Evolutionary conservation across 2,113 vertebrate genomes (phyloP).

Genomic region (Daboia siamensis): DNA sequence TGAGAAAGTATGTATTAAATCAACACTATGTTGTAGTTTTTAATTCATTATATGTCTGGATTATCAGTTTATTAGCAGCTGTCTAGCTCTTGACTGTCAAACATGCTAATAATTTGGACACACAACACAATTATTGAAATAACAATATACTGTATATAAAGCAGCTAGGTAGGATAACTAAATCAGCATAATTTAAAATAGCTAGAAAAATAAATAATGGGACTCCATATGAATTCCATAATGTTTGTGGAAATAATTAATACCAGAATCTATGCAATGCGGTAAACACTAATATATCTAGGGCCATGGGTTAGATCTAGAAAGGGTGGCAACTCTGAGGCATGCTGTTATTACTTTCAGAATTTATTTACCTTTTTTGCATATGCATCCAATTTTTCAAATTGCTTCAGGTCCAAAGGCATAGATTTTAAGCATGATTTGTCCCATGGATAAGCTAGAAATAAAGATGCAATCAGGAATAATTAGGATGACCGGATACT

Average conservation of each 20-base stretch:
- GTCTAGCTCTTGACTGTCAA: not conserved
- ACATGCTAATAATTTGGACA: not conserved
- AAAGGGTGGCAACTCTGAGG: rapidly evolving
- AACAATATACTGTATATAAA: not conserved
- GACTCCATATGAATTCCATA: not conserved
- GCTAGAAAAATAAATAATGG: not conserved
- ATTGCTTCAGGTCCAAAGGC: conserved; percentile 71
- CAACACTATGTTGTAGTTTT: not conserved
- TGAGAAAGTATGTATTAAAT: not conserved
- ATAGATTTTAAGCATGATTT: conserved; percentile 78
- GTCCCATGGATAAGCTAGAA: conserved; percentile 79
- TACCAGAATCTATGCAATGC: not conserved
- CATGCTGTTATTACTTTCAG: conserved; percentile 3
- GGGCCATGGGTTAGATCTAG: not conserved
- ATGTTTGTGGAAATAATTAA: not conserved
- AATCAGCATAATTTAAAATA: not conserved
- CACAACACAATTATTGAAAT: not conserved
- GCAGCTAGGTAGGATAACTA: not conserved
- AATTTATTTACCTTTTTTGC: conserved; percentile 71
- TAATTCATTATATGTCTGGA: not conserved
- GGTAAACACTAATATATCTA: not conserved
- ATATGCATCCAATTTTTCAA: conserved; percentile 75
- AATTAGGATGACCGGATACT: not conserved
- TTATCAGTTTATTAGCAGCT: not conserved
- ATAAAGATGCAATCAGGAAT: conserved; percentile 18